Evolutionary conservation across 2,113 vertebrate genomes (phyloP), one percentile per base, ranked within the genome.

Genomic region (Ammospiza caudacuta): DNA sequence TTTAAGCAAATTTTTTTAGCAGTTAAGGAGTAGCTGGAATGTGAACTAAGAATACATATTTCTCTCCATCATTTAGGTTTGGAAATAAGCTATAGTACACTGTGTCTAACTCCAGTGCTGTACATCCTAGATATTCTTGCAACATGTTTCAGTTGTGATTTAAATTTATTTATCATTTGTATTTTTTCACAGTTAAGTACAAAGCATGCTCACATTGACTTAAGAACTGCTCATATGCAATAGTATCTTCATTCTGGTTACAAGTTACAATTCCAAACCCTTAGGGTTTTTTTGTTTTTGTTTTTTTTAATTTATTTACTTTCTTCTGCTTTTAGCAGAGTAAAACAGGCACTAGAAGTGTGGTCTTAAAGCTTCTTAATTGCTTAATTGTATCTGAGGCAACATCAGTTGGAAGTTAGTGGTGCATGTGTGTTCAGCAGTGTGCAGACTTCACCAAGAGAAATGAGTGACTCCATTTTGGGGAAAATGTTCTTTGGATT

Each of bases 301-400:
- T 14, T 6, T 41, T 47, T 33, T 76, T 67, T 24, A 27, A 51
- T 67, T 69, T 55, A 8, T 29, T 88, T 44, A 22, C 20, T 43
- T 61, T 19, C 20, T 83, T 86, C 16, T 66, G 27, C 12, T 31
- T 70, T 78, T 46, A 58, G 5, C 35, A 55, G 21, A 67, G 28
- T 87, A 66, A 74, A 90, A 41, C 0, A 2, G 23, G 15, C 0
- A 6, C 15, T 37, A 44, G 18, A 4, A 62, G 2, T 20, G 35
- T 75, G 61, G 8, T 14, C 23, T 68, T 81, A 54, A 77, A 68
- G 37, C 3, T 51, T 79, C 7, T 68, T 55, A 52, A 44, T 43
- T 90, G 3, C 10, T 54, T 66, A 35, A 16, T 20, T 58, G 2
- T 39, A 22, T 78, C 27, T 85, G 62, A 87, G 37, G 19, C n/a